Base-by-base conservation (phyloP, 2,888 invertebrate species). In the Drosophila monieri region DNA sequence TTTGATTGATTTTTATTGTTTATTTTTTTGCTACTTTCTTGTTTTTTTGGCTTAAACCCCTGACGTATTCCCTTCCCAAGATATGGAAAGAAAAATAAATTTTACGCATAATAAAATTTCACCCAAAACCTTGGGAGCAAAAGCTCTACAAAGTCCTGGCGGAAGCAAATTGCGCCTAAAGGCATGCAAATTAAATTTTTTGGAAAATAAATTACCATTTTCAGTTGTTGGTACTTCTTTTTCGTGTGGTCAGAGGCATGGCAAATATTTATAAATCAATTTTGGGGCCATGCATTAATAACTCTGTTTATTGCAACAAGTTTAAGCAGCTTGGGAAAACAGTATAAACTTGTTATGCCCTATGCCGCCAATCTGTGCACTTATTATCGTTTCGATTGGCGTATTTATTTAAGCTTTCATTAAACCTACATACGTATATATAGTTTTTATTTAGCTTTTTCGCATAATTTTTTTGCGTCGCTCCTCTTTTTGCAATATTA, bases 151-250 rank as follows among this genome's bases (percentile, higher is more conserved):
- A 61, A 69, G 21, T 35, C 35, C 35, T 35, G 57, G 56, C 69
- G 70, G 72, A 68, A 70, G 75, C 60, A 72, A 71, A 77, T 78
- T 78, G 62, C 57, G 80, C 79, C 86, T 85, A 79, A 84, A 83
- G 78, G 79, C 78, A 85, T 74, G 77, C 70, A 84, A 84, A 84
- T 80, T 76, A 84, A 80, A 80, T 84, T 80, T 77, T 77, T 84
- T 85, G 84, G 72, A 85, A 83, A 84, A 84, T 77, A 57, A 79
- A 80, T 84, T 84, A 78, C 55, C 59, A 47, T 51, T 59, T 43
- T 59, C 35, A 47, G 46, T 41, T 44, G 49, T 47, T 25, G 43
- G 43, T 44, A 46, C 41, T 56, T 37, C 39, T 10, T 35, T 54
- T 52, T 48, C 39, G 30, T 35, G 15, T 47, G 46, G 54, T 67